A percentile compares a stretch with the other conserved stretches of the same genome.
Conservation (phyloP, 2,797 vertebrate genomes). For the Monodelphis domestica region DNA sequence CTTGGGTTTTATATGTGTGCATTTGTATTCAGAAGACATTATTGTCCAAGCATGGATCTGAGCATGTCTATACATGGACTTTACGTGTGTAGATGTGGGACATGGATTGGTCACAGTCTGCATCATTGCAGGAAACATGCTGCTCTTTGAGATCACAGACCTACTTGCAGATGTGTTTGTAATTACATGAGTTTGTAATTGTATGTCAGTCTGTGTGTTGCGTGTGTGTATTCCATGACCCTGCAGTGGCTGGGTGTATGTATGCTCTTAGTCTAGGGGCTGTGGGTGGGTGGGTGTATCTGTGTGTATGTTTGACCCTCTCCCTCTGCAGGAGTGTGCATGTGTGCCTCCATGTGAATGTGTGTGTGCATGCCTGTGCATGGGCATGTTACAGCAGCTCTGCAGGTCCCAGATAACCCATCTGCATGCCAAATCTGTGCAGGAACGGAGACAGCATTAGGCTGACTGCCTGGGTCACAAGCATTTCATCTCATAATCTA, state of each 20-base stretch:
- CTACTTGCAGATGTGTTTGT: not conserved
- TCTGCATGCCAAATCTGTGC: conserved; percentile 78
- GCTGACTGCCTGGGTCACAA: conserved; percentile 75
- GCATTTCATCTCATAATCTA: conserved; percentile 73
- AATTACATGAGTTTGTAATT: not conserved
- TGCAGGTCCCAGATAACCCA: conserved; percentile 19
- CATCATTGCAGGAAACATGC: not conserved
- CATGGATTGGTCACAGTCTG: not conserved
- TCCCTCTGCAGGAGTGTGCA: not conserved
- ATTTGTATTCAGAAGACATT: not conserved
- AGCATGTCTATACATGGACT: not conserved
- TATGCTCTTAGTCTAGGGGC: not conserved
- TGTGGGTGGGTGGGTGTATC: not conserved
- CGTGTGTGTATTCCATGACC: not conserved
- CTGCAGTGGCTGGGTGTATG: not conserved
- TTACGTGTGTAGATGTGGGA: not conserved
- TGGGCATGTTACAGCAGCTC: not conserved
- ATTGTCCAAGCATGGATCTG: not conserved
- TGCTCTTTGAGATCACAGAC: not conserved
- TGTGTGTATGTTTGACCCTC: not conserved
- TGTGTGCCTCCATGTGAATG: not conserved
- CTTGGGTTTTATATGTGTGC: no score
- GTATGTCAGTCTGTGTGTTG: not conserved
- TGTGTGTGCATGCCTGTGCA: not conserved
- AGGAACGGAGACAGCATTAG: conserved; percentile 75